These are phyloP conservation scores for Nasalis larvatus DNA, from an alignment of 2,113 vertebrate genomes.

Conservation along the genomic window DNA sequence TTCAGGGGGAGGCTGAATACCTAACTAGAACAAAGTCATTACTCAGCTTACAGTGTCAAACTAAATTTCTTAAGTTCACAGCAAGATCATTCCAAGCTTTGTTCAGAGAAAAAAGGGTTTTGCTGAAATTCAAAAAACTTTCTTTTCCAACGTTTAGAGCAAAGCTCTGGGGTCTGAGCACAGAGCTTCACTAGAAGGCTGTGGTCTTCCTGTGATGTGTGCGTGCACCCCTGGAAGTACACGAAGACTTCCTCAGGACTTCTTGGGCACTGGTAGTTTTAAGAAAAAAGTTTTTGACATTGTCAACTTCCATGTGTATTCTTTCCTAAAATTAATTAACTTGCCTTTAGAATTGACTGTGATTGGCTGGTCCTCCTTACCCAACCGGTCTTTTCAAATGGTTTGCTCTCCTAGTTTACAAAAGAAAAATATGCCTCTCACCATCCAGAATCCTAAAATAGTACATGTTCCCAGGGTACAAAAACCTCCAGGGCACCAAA, in stretches of 20 bases:
- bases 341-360: background rate
- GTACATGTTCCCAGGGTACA: background rate
- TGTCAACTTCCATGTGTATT: background rate
- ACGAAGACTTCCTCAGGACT: background rate
- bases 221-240: background rate
- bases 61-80: conserved; percentile 54
- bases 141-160: conserved; percentile 42
- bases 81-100: conserved; percentile 58
- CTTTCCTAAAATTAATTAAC: conserved; percentile 25
- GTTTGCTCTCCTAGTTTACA: background rate
- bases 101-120: conserved; percentile 43
- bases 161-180: background rate
- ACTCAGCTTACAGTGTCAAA: conserved; percentile 37
- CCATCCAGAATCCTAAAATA: background rate
- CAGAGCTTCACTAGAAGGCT: background rate
- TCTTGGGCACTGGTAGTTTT: background rate
- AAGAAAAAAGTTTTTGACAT: background rate
- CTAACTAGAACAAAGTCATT: conserved; percentile 51
- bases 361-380: background rate
- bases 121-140: conserved; percentile 1
- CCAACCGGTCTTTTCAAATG: background rate
- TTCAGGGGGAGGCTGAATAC: conserved; percentile 35
- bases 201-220: background rate
- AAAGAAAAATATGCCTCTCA: background rate
- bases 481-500: background rate